phyloP scores from a whole-genome alignment of 2,888 invertebrate species.

The Iphiclides podalirius region DNA sequence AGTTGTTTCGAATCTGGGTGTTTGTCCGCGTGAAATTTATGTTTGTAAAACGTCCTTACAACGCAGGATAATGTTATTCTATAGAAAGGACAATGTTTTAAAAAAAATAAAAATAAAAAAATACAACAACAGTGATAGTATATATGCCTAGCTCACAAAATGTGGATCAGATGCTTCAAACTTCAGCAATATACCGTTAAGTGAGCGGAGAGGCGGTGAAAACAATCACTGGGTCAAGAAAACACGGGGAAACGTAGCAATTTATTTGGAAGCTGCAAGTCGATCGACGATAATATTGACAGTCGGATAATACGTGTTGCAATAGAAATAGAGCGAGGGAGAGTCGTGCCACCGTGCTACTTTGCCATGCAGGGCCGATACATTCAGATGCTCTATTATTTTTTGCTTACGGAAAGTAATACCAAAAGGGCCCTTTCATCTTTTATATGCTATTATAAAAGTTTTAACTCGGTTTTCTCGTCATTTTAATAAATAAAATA shows the following conservation, averaged over 20 bases:
- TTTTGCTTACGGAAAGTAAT: neutral
- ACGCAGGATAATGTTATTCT: too few species aligned
- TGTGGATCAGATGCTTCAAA: neutral
- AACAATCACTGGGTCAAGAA: conserved; percentile 38
- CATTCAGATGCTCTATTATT: conserved; percentile 5
- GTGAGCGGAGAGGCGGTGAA: too few species aligned
- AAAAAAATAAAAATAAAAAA: too few species aligned
- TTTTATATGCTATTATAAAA: too few species aligned
- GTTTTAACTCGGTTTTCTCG: too few species aligned
- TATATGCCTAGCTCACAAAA: too few species aligned
- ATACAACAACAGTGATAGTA: too few species aligned
- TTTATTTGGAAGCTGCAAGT: conserved; percentile 49
- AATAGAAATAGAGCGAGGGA: conserved; percentile 55
- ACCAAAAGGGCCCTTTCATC: neutral
- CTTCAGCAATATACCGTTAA: neutral
- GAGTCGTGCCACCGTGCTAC: conserved; percentile 12
- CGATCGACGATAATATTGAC: conserved; percentile 70
- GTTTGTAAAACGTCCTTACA: too few species aligned
- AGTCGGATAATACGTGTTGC: conserved; percentile 61
- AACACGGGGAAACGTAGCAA: conserved; percentile 50
- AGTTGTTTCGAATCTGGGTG: too few species aligned
- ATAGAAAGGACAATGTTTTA: too few species aligned
- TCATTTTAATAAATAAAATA: too few species aligned
- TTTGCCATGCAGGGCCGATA: conserved; percentile 17
- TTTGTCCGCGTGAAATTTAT: too few species aligned